These are phyloP conservation scores for Nibea coibor DNA, from an alignment of 2,113 vertebrate genomes.

Conservation along the genomic window DNA sequence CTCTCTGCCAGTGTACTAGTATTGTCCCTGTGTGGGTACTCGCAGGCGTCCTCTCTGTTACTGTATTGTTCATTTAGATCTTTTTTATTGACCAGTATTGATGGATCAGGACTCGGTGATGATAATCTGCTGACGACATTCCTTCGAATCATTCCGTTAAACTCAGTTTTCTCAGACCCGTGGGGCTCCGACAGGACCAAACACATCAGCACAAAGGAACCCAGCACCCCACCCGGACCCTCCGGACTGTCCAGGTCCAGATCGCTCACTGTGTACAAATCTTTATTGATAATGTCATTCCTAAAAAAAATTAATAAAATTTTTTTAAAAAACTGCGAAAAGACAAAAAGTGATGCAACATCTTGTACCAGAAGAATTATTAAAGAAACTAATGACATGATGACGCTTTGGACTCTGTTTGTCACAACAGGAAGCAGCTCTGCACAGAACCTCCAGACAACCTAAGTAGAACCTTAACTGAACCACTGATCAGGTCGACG, in stretches of 20 bases:
- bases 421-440: neutral
- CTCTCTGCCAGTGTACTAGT: constrained; percentile 45
- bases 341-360: constrained; percentile 42
- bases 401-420: neutral
- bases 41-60: constrained; percentile 9
- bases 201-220: constrained; percentile 49
- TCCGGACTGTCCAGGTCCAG: neutral
- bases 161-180: constrained; percentile 3
- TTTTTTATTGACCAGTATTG: constrained; percentile 48
- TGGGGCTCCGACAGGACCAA: constrained; percentile 50
- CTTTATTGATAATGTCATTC: constrained; percentile 80
- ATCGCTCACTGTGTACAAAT: constrained; percentile 83
- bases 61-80: constrained; percentile 34
- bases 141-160: constrained; percentile 56
- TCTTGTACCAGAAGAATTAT: constrained; percentile 82
- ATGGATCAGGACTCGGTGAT: constrained; percentile 30
- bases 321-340: neutral
- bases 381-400: constrained; percentile 81
- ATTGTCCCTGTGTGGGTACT: constrained; percentile 20
- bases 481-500: too few relatives aligned
- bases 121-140: constrained; percentile 57
- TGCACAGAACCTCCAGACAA: too few relatives aligned
- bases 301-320: constrained; percentile 56
- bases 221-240: neutral
- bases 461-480: too few relatives aligned